phyloP scores from a whole-genome alignment of 2,113 vertebrate species.

The Thryonomys swinderianus region DNA sequence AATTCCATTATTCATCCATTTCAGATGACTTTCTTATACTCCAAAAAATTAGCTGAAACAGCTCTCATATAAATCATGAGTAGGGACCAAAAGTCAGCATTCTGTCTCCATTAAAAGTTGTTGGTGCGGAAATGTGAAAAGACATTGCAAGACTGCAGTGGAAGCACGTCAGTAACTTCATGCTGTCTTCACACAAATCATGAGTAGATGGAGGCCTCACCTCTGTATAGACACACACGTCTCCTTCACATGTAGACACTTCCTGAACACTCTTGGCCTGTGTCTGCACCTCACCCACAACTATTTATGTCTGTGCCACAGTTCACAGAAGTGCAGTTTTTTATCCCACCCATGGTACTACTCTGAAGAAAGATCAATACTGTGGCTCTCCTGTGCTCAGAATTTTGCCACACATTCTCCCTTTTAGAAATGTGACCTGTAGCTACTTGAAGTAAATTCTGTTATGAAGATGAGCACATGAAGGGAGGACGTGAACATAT shows the following conservation, averaged over 20 bases:
- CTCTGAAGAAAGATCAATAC: neutral
- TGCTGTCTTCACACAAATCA: constrained; percentile 27
- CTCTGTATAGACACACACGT: neutral
- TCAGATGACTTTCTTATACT: constrained; percentile 26
- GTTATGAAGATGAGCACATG: neutral
- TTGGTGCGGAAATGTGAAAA: constrained; percentile 53
- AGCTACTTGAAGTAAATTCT: neutral
- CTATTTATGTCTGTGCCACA: neutral
- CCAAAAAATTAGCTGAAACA: constrained; percentile 61
- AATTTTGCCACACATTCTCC: neutral
- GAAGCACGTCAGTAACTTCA: neutral
- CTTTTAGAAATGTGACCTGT: neutral
- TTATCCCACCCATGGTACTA: neutral
- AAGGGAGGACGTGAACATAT: neutral
- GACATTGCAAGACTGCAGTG: neutral
- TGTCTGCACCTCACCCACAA: neutral
- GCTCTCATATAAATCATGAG: constrained; percentile 57
- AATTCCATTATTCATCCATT: too few species aligned
- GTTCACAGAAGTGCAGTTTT: neutral
- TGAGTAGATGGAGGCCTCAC: neutral
- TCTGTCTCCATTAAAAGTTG: constrained; percentile 54
- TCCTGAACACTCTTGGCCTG: neutral
- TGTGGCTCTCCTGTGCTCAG: neutral
- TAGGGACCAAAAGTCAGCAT: constrained; percentile 58
- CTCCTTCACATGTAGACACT: neutral